Percentiles rank a stretch among this genome's conserved stretches.
Evolutionary conservation across 1,140 invertebrate genomes (phyloP).

Genomic region (Ruditapes philippinarum): DNA sequence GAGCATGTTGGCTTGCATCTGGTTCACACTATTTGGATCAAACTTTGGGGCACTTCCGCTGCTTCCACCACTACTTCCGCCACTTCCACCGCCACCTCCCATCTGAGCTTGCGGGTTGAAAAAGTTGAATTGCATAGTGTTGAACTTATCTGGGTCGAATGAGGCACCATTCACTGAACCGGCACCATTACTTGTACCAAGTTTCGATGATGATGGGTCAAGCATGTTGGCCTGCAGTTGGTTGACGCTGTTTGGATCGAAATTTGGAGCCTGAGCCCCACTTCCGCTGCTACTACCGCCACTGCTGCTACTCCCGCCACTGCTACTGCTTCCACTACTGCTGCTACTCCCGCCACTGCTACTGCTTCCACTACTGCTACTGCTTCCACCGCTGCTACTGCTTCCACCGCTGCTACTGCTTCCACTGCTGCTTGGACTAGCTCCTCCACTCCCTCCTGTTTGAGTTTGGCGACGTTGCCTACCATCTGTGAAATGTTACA

Average conservation of each 20-base stretch:
- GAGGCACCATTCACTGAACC: constrained; percentile 1
- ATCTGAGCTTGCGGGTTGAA: constrained; percentile 67
- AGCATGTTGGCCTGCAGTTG: constrained; percentile 40
- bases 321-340: neutral
- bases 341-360: neutral
- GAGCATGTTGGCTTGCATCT: constrained; percentile 40
- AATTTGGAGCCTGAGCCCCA: constrained; percentile 8
- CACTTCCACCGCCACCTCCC: constrained; percentile 22
- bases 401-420: neutral
- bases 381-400: neutral
- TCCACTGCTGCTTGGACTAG: neutral
- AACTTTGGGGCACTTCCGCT: constrained; percentile 40
- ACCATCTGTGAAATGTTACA: neutral
- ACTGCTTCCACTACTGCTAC: neutral
- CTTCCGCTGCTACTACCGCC: constrained; percentile 4
- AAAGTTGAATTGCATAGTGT: constrained; percentile 68
- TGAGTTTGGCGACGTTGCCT: neutral
- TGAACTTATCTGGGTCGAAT: constrained; percentile 70
- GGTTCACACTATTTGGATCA: constrained; percentile 49
- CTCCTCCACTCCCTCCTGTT: neutral
- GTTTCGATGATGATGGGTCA: constrained; percentile 38
- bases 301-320: neutral
- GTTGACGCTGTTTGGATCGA: constrained; percentile 51
- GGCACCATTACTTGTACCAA: constrained; percentile 32
- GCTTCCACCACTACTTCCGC: constrained; percentile 17